phyloP scores from a whole-genome alignment of 1,140 invertebrate genomes.

The Heterodera schachtii region DNA sequence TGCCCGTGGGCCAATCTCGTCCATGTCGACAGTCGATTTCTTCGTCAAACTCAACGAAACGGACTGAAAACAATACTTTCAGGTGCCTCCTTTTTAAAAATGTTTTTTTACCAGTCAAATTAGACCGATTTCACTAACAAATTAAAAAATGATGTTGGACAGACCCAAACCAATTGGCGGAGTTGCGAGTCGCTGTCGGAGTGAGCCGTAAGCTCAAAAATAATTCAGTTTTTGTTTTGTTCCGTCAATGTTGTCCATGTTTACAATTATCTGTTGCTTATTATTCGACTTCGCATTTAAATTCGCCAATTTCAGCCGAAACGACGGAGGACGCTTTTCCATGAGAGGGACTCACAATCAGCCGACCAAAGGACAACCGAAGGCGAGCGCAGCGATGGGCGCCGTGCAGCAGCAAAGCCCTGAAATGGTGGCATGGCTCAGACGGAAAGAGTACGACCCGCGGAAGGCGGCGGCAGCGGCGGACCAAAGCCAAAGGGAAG shows the following conservation, averaged over 20 bases:
- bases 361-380: constrained; percentile 7
- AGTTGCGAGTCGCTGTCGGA: constrained; percentile 37
- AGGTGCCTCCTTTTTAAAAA: not conserved
- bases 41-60: constrained; percentile 6
- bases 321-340: constrained; percentile 54
- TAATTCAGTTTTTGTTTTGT: constrained; percentile 26
- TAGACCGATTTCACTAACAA: not conserved
- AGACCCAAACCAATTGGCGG: not conserved
- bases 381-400: not conserved
- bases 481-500: not conserved
- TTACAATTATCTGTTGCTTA: constrained; percentile 1
- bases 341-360: constrained; percentile 41
- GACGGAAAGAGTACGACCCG: constrained; percentile 53
- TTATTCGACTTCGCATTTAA: constrained; percentile 2
- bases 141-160: not conserved
- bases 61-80: not conserved
- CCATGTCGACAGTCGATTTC: constrained; percentile 20
- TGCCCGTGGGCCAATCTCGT: not conserved
- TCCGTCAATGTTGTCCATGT: constrained; percentile 33
- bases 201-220: constrained; percentile 52
- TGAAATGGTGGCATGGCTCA: constrained; percentile 56
- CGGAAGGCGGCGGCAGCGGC: constrained; percentile 44
- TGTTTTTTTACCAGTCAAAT: not conserved
- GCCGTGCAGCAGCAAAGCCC: constrained; percentile 37
- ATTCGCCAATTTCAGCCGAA: constrained; percentile 35